Base-by-base conservation (phyloP, 2,113 vertebrate species). In the Colius striatus region DNA sequence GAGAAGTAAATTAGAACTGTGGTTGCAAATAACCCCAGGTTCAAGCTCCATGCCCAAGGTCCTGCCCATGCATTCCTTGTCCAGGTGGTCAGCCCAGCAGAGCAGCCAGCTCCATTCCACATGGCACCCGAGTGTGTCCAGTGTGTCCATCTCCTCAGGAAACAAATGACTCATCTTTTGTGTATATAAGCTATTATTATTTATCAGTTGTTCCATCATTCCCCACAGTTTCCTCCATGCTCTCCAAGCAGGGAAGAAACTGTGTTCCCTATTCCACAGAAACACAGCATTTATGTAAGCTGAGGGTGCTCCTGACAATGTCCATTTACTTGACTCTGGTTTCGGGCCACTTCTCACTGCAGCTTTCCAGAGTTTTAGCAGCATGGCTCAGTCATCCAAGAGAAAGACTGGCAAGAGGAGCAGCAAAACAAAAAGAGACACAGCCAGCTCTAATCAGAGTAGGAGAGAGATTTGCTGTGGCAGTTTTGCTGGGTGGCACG, bases 181-280 rank as follows among this genome's bases (percentile, higher is more conserved):
- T 48, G 8, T 53, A 34, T 77, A 57, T 32, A 71, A 61, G 6
- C 45, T 85, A 22, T 58, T 48, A 62, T 55, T 79, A 91, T 85
- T 78, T 88, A 32, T 30, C 1, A 0, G 6, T 66, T 66, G 3
- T 25, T 93, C 71, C 65, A 55, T 36, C 76, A 57, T 11, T 74
- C 41, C 57, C 41, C 43, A 45, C 63, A 61, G 45, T 87, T 90
- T 86, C 48, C 79, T 83, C 90, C 30, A 10, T 36, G 29, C 38
- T 75, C 32, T 79, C 84, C 82, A 90, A 80, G 72, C 54, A 80
- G n/a, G 67, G 82, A 62, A 80, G 51, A 87, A 92, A 68, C 34
- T 5, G 0, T 36, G 16, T 80, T 92, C 55, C 18, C 5, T 72
- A 1, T 68, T 92, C 70, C 48, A 53, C 5, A 36, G 70, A 72